Evolutionary conservation across 1,140 invertebrate species (phyloP).

Genomic region (Drosophila tristis): DNA sequence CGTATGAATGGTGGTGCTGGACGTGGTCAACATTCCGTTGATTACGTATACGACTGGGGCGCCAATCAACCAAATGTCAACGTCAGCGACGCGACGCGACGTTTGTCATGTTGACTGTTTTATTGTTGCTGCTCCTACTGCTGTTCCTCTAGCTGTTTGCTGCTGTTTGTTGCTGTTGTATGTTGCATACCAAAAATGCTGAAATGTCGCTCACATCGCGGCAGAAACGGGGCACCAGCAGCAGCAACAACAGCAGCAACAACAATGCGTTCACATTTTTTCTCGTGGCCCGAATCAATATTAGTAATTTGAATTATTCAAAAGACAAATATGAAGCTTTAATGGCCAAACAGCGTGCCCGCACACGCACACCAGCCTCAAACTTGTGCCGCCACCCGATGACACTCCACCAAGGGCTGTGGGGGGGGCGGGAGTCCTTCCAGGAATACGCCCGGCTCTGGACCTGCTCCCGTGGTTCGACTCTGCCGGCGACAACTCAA

Average conservation of each 20-base stretch:
- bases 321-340: conserved; percentile 84
- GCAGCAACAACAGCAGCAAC: conserved; percentile 19
- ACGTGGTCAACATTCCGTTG: conserved; percentile 82
- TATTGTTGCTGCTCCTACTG: conserved; percentile 49
- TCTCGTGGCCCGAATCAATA: conserved; percentile 82
- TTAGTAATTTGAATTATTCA: conserved; percentile 85
- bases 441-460: not conserved
- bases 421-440: not conserved
- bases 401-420: not conserved
- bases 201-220: conserved; percentile 58
- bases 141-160: conserved; percentile 18
- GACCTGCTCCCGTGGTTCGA: conserved; percentile 18
- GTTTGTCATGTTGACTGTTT: conserved; percentile 62
- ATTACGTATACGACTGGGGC: conserved; percentile 82
- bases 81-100: conserved; percentile 64
- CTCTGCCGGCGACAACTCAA: conserved; percentile 72
- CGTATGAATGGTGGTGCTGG: conserved; percentile 47
- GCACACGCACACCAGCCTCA: conserved; percentile 25
- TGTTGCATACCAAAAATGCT: conserved; percentile 53
- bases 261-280: conserved; percentile 76
- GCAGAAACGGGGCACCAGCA: conserved; percentile 16
- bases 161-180: conserved; percentile 20
- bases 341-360: conserved; percentile 83
- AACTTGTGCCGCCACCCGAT: conserved; percentile 31
- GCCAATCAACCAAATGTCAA: conserved; percentile 80